Evolutionary conservation across 2,113 vertebrate genomes (phyloP).

Genomic region (Dicaeum eximium): DNA sequence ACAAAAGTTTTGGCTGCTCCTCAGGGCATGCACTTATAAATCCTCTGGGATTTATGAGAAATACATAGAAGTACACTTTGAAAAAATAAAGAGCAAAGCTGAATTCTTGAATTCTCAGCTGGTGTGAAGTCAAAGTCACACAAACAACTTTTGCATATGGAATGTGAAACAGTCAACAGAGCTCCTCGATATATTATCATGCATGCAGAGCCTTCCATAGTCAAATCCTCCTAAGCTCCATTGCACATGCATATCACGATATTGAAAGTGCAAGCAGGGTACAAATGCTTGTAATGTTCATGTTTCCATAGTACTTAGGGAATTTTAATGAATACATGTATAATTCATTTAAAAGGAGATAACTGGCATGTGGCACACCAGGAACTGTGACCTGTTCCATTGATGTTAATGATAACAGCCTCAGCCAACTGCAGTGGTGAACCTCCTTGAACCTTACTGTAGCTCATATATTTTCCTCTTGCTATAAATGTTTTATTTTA

Average conservation of each 20-base stretch:
- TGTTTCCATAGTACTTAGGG: neutral
- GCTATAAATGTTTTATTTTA: slow-evolving; percentile 69
- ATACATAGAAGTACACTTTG: neutral
- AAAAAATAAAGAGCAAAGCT: neutral
- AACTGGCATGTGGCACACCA: slow-evolving; percentile 1
- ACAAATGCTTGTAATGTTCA: neutral
- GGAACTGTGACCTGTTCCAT: slow-evolving; percentile 34
- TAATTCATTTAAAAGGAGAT: slow-evolving; percentile 37
- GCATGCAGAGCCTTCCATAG: neutral
- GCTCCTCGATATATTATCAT: neutral
- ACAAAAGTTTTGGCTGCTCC: neutral
- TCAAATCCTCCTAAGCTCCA: neutral
- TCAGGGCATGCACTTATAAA: neutral
- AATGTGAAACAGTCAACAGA: neutral
- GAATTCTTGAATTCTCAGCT: neutral
- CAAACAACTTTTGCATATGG: neutral
- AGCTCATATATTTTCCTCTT: slow-evolving; percentile 48
- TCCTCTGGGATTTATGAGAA: neutral
- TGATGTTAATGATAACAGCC: slow-evolving; percentile 54
- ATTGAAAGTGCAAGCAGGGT: neutral
- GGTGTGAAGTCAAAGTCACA: neutral
- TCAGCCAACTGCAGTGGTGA: slow-evolving; percentile 10
- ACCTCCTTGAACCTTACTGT: slow-evolving; percentile 50
- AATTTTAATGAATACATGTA: slow-evolving; percentile 43
- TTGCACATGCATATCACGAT: neutral